A percentile compares a stretch with the other conserved stretches of the same genome.
Evolutionary conservation across 1,140 invertebrate genomes (phyloP).

Genomic region (Watersipora subatra): DNA sequence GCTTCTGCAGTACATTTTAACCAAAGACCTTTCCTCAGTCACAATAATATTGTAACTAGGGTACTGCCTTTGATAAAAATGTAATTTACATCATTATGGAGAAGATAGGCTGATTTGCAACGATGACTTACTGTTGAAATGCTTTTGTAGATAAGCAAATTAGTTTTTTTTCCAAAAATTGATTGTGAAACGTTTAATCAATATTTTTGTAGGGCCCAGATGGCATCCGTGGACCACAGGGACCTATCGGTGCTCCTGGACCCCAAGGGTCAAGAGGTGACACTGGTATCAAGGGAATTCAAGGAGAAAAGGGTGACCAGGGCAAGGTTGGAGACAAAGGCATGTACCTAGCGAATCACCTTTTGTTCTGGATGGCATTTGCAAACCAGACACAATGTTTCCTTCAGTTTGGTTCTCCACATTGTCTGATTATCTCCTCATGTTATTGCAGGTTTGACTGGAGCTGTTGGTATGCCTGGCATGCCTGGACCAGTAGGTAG

Average conservation of each 20-base stretch:
- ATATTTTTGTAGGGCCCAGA: slow-evolving; percentile 2
- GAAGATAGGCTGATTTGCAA: too few relatives aligned
- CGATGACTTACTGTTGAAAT: too few relatives aligned
- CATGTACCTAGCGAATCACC: background rate
- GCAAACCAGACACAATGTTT: background rate
- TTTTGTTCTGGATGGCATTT: background rate
- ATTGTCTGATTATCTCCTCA: too few relatives aligned
- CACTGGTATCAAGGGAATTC: background rate
- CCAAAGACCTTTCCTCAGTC: too few relatives aligned
- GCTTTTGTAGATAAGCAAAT: too few relatives aligned
- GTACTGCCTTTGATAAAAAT: too few relatives aligned
- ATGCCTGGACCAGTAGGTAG: background rate
- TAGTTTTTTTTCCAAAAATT: too few relatives aligned
- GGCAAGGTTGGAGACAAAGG: slow-evolving; percentile 2
- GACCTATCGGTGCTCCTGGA: background rate
- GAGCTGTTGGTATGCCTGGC: background rate
- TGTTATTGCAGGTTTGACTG: background rate
- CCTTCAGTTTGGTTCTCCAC: too few relatives aligned
- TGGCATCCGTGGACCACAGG: background rate
- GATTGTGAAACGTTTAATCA: too few relatives aligned
- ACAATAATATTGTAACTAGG: too few relatives aligned
- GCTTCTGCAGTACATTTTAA: too few relatives aligned
- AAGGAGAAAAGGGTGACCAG: background rate
- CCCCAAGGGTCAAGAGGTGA: background rate
- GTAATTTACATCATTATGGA: too few relatives aligned